phyloP scores from a whole-genome alignment of 2,797 vertebrate genomes.

The Protosalanx chinensis region DNA sequence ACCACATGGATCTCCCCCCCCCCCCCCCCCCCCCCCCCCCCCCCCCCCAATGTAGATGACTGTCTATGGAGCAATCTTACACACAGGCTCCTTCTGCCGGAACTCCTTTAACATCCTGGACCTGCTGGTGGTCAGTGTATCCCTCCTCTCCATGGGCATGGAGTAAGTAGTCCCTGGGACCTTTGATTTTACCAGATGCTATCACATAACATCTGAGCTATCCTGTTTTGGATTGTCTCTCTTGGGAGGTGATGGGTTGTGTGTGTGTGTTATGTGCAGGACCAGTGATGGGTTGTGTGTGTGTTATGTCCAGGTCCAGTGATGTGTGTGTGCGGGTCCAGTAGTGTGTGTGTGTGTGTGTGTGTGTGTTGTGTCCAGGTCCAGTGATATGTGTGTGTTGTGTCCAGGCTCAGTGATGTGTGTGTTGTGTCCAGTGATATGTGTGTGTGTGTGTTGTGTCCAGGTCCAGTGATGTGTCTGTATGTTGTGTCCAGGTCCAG shows the following conservation, averaged over 20 bases:
- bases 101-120: conserved; percentile 98
- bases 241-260: not conserved
- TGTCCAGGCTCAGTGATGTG: too few species aligned
- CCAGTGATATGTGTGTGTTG: too few species aligned
- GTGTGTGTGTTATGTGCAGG: too few species aligned
- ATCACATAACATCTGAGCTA: not conserved
- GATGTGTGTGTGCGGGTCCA: conserved; percentile 72
- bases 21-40: conserved; percentile 14
- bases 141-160: conserved; percentile 90
- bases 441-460: not conserved
- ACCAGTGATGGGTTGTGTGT: not conserved
- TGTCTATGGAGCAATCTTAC: conserved; percentile 90
- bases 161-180: conserved; percentile 74
- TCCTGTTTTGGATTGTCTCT: not conserved
- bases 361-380: not conserved
- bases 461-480: too few species aligned
- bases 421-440: too few species aligned
- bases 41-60: conserved; percentile 80
- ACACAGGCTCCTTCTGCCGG: conserved; percentile 95
- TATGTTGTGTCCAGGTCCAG: not conserved
- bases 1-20: not conserved
- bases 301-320: conserved; percentile 75
- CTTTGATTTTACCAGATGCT: conserved; percentile 1
- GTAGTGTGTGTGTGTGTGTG: not conserved
- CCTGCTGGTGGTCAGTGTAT: conserved; percentile 92